Base-by-base conservation (phyloP, 2,888 invertebrate genomes). In the Ochropleura plecta region DNA sequence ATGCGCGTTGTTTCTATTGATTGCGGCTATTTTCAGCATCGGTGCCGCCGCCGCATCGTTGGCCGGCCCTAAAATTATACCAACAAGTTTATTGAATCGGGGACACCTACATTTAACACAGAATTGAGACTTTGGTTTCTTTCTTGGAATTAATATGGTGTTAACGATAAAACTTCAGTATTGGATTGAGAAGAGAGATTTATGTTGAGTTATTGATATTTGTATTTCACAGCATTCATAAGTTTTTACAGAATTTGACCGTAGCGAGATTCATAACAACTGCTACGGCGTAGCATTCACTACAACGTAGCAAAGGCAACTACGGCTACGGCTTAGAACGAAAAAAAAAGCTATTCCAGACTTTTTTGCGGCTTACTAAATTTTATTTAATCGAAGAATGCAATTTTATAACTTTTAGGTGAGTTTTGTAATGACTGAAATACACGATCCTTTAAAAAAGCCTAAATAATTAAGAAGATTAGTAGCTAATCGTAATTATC, bases 21-120 rank as follows among this genome's bases (percentile, higher is more conserved):
- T 94, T 93, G 89, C 82, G 86, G 92, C 92, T 94, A 94, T 94
- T 94, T 94, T 89, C 84, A 92, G 92, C 87, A 81, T 87, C 81
- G 88, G 84, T 85, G 83, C 84, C 81, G 86, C 84, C 75, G 74
- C 73, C 70, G 69, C 69, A 66, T 69, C 83, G 80, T 80, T 73
- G 79, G 65, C 62, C 53, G 62, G 62, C 69, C 76, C 71, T 82
- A 62, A 78, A 76, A 79, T 86, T 86, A 84, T 84, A 77, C 73
- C 72, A 74, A 81, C 76, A 73, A 79, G 72, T 79, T 76, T 72
- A 73, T 74, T 72, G 65, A 69, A 64, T 66, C 48, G 44, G 53
- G 49, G 55, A 70, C 68, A 69, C 51, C 72, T 66, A 71, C 49
- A 76, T 85, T 77, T 62, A 69, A 66, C 57, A 71, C 60, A 42